Percentiles rank a stretch among this genome's conserved stretches.
phyloP scores from a whole-genome alignment of 1,140 invertebrate species.

The Solen grandis region DNA sequence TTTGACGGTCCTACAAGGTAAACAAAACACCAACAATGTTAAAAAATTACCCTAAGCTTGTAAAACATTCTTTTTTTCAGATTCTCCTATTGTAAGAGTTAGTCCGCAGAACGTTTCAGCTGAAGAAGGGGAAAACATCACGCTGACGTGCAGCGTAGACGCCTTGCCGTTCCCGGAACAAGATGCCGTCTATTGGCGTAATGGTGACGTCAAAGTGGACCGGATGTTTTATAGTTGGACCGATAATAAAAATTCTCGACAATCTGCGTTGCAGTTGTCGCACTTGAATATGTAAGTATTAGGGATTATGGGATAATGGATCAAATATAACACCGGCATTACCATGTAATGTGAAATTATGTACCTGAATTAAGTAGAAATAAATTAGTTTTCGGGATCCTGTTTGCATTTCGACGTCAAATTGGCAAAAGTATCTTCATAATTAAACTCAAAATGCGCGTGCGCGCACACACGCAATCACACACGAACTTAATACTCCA shows the following conservation, averaged over 20 bases:
- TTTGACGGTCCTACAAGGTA: too few species aligned
- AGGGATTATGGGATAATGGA: neutral
- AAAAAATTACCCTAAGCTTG: too few species aligned
- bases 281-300: constrained; percentile 45
- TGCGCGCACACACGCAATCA: neutral
- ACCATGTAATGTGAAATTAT: neutral
- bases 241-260: constrained; percentile 9
- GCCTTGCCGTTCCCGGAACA: constrained; percentile 45
- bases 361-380: neutral
- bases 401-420: neutral
- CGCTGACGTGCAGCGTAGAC: constrained; percentile 52
- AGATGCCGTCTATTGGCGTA: constrained; percentile 47
- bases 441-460: neutral
- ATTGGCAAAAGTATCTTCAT: neutral
- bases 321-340: neutral
- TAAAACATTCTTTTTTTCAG: constrained; percentile 47
- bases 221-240: constrained; percentile 14
- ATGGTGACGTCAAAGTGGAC: constrained; percentile 40
- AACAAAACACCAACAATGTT: too few species aligned
- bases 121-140: constrained; percentile 22
- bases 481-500: too few species aligned
- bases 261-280: constrained; percentile 24
- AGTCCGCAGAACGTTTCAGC: constrained; percentile 31
- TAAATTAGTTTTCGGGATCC: neutral
- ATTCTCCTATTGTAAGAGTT: constrained; percentile 42